Evolutionary conservation across 2,113 vertebrate species (phyloP).

Genomic region (Leiothrix lutea): DNA sequence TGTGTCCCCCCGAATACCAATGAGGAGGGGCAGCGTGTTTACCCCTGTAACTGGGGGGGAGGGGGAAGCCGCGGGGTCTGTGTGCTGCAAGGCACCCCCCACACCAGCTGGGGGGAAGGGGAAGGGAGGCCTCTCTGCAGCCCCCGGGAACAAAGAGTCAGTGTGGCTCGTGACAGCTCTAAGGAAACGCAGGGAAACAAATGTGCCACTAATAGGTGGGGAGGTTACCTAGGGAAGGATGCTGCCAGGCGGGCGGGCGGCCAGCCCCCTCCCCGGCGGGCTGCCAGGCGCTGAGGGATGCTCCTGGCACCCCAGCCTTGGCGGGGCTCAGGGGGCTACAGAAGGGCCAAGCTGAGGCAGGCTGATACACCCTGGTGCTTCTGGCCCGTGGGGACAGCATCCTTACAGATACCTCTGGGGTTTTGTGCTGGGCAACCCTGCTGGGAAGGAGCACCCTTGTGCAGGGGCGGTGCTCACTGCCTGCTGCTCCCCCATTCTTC

Average conservation of each 20-base stretch:
- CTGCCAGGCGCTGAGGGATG: background rate
- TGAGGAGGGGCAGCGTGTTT: background rate
- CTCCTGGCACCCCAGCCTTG: background rate
- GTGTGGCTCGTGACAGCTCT: constrained; percentile 64
- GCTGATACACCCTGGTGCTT: accelerated
- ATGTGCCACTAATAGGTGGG: constrained; percentile 69
- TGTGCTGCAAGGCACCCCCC: background rate
- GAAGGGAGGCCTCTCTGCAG: background rate
- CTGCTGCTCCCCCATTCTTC: background rate
- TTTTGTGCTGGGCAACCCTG: background rate
- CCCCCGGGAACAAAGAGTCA: constrained; percentile 59
- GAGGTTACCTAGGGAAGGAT: constrained; percentile 59
- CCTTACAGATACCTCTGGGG: background rate
- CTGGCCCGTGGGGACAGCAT: background rate
- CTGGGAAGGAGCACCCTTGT: background rate
- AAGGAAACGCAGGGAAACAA: constrained; percentile 59
- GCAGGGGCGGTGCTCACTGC: background rate
- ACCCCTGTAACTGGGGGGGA: background rate
- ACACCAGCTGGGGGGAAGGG: background rate
- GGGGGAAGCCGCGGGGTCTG: background rate
- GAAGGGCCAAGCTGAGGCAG: background rate
- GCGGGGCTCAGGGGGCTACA: background rate
- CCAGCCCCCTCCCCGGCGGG: background rate
- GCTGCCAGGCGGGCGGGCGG: background rate
- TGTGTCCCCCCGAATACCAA: constrained; percentile 57